Base-by-base conservation (phyloP, 2,888 invertebrate genomes). In the Apamea sordens region DNA sequence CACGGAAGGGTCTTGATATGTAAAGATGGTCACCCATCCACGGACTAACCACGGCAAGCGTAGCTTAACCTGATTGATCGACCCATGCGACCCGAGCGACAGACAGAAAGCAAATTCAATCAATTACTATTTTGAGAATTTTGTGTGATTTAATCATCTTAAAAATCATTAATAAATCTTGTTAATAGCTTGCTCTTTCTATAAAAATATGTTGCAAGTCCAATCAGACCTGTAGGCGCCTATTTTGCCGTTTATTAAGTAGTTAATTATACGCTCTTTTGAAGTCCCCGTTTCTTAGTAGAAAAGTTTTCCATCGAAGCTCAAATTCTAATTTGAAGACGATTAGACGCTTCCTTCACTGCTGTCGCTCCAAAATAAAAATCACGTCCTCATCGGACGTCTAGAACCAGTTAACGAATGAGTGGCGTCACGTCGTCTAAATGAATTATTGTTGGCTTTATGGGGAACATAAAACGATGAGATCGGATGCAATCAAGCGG, bases 361-460 rank as follows among this genome's bases (percentile, higher is more conserved):
- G 64, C 80, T 79, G 85, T 86, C 88, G 77, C 77, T 88, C 79
- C 82, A 85, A 89, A 88, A 89, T 88, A 89, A 89, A 85, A 89
- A 89, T 89, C 88, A 89, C 89, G 88, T 89, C 89, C 86, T 81
- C 86, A 88, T 76, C 80, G 89, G 90, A 93, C 93, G 92, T 94
- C 93, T 93, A 92, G 94, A 92, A 93, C 94, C 93, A 95, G 96
- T 96, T 95, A 96, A 95, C 95, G 94, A 96, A 93, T 96, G 95
- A 96, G 96, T 96, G 96, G 96, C 96, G 94, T 96, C 96, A 96
- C 96, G 96, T 96, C 94, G 95, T 95, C 96, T 96, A 96, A 96
- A 97, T 97, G 96, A 96, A 96, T 96, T 95, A 96, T 96, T 96
- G 96, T 96, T 95, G 96, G 96, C 95, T 96, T 97, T 96, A 96